Evolutionary conservation across 2,888 invertebrate species (phyloP).

Genomic region (Allophyes oxyacanthae): DNA sequence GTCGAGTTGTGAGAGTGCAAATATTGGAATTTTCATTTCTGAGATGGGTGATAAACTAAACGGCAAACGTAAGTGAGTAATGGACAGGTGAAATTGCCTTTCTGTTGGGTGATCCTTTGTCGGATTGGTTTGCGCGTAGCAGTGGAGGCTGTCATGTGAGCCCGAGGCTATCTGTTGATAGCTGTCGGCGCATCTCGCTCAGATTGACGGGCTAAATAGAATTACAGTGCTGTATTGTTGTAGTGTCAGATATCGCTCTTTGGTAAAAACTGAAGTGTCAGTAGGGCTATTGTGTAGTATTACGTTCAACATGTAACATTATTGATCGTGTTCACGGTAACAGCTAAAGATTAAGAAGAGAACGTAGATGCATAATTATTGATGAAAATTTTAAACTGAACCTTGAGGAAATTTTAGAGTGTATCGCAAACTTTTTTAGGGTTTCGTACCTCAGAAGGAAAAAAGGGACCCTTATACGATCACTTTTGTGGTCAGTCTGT

Average conservation of each 20-base stretch:
- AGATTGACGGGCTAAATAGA: conserved; percentile 73
- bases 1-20: conserved; percentile 41
- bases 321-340: too few relatives aligned
- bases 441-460: too few relatives aligned
- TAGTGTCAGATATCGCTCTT: conserved; percentile 38
- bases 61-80: conserved; percentile 63
- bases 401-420: too few relatives aligned
- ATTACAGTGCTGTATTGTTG: conserved; percentile 61
- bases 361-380: too few relatives aligned
- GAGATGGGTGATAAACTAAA: conserved; percentile 43
- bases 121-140: conserved; percentile 64
- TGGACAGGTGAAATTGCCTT: conserved; percentile 70
- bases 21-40: conserved; percentile 45
- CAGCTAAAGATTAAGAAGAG: too few relatives aligned
- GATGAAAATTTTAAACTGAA: too few relatives aligned
- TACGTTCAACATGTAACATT: neutral
- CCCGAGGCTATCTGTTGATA: conserved; percentile 73
- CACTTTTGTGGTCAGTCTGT: too few relatives aligned
- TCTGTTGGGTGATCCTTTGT: conserved; percentile 71
- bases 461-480: too few relatives aligned
- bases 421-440: too few relatives aligned
- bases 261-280: conserved; percentile 31
- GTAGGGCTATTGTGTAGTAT: conserved; percentile 16
- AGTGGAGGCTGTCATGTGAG: conserved; percentile 63
- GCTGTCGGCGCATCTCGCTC: conserved; percentile 67